Evolutionary conservation across 2,888 invertebrate species (phyloP), one percentile per base, ranked within the genome.

Genomic region (Julus scandinavius): DNA sequence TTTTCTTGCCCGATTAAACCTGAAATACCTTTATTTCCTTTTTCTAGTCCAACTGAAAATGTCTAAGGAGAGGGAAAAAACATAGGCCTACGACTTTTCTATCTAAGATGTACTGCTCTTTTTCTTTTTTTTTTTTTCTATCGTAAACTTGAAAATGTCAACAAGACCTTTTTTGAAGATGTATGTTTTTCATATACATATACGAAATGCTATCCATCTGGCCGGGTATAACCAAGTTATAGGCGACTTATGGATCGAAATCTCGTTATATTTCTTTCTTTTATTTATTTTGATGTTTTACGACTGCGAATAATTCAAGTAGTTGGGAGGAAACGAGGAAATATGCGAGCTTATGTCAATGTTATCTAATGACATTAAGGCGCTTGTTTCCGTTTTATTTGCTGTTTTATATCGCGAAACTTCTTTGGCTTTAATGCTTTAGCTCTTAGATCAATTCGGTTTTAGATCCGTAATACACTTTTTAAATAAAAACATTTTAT

Each of bases 181-280:
- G 63, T 63, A 63, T 63, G 63, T 63, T 63, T 63, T 63, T 63
- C 63, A 63, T 63, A 63, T 63, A n/a, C n/a, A 63, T 63, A 63
- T n/a, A 63, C 54, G 63, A n/a, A 63, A 63, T n/a, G 63, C 63
- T 63, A 63, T 63, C 63, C 63, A 63, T 63, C 63, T 63, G n/a
- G n/a, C n/a, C 63, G 2, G n/a, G 7, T n/a, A n/a, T 63, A 63
- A 63, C 63, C n/a, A 63, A 63, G 63, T 63, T 63, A 63, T 17
- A 17, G 63, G 17, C 63, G 63, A 63, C 63, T 63, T 63, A 63
- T 63, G 63, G 63, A 63, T 63, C 63, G 63, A 63, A 63, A 63
- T 63, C 63, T 63, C 63, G 63, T 63, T 63, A 63, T 63, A 63
- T 63, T 63, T 63, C 63, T 58, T 58, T 58, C 58, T 63, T n/a